phyloP scores from a whole-genome alignment of 2,888 invertebrate genomes.

The Chloroclystis v-ata region DNA sequence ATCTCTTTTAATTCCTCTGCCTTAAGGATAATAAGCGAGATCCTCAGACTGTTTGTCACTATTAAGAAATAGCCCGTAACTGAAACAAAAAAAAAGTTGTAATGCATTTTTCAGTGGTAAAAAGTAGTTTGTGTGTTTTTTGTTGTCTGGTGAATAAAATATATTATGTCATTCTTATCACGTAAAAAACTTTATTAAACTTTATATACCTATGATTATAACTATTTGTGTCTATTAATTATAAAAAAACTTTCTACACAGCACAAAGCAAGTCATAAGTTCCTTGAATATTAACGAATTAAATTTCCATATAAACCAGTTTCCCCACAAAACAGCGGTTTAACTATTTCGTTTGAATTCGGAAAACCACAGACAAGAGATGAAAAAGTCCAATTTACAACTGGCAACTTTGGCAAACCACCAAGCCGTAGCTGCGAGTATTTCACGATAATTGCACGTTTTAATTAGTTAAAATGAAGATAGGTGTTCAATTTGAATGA shows the following conservation, averaged over 20 bases:
- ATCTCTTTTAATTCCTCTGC: constrained; percentile 26
- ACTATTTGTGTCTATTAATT: no score
- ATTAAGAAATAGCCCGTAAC: constrained; percentile 56
- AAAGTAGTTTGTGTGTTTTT: no score
- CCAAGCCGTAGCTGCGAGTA: constrained; percentile 5
- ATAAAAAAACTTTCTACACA: no score
- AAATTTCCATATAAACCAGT: not conserved
- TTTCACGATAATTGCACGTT: constrained; percentile 13
- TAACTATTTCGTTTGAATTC: not conserved
- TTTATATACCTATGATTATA: no score
- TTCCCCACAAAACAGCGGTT: not conserved
- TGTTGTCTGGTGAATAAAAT: no score
- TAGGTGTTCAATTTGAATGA: no score
- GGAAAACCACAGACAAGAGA: not conserved
- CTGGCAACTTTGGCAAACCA: constrained; percentile 16
- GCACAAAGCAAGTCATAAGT: not conserved
- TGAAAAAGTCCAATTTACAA: constrained; percentile 10
- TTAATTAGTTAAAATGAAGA: no score
- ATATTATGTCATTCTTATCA: no score
- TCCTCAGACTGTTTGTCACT: constrained; percentile 56
- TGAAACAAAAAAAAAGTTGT: constrained; percentile 45
- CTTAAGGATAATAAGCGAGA: constrained; percentile 44
- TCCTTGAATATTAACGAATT: not conserved
- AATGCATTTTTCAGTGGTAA: no score
- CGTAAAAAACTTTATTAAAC: no score